phyloP scores from a whole-genome alignment of 2,888 invertebrate species.

The Sphaerophoria rueppellii region DNA sequence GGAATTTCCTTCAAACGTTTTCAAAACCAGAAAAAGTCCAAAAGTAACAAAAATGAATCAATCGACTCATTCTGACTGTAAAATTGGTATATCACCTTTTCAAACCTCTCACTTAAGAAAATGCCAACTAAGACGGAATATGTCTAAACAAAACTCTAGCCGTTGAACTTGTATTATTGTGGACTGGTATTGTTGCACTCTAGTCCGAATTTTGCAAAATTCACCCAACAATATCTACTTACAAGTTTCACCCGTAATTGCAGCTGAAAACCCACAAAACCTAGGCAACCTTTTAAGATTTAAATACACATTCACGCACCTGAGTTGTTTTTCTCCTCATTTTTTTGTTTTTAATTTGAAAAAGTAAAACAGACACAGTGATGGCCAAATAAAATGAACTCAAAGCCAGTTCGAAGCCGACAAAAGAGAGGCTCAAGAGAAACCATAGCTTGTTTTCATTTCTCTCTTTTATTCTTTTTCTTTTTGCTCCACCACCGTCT shows the following conservation, averaged over 20 bases:
- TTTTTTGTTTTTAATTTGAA: not conserved
- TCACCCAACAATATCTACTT: conserved; percentile 20
- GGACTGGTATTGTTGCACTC: conserved; percentile 26
- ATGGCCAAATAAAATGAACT: conserved; percentile 37
- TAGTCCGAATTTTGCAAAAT: conserved; percentile 36
- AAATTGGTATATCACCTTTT: conserved; percentile 25
- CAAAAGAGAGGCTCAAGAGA: conserved; percentile 58
- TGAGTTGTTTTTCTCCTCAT: not conserved
- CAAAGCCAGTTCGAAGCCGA: not conserved
- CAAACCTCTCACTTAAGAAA: conserved; percentile 44
- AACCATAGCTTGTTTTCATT: conserved; percentile 19
- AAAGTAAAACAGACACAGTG: conserved; percentile 41
- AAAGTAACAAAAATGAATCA: not conserved
- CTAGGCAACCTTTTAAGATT: conserved; percentile 23
- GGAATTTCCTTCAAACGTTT: too few species aligned
- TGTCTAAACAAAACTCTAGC: conserved; percentile 6
- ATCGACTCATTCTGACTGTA: not conserved
- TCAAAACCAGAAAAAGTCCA: not conserved
- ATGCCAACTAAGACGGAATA: conserved; percentile 12
- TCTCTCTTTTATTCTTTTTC: conserved; percentile 22
- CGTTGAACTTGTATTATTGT: conserved; percentile 15
- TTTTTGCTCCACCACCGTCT: conserved; percentile 11
- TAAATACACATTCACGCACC: conserved; percentile 42
- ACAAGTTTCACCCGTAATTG: conserved; percentile 51
- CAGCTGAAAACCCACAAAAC: conserved; percentile 33